phyloP scores from a whole-genome alignment of 2,888 invertebrate species.

The Phalangium opilio region DNA sequence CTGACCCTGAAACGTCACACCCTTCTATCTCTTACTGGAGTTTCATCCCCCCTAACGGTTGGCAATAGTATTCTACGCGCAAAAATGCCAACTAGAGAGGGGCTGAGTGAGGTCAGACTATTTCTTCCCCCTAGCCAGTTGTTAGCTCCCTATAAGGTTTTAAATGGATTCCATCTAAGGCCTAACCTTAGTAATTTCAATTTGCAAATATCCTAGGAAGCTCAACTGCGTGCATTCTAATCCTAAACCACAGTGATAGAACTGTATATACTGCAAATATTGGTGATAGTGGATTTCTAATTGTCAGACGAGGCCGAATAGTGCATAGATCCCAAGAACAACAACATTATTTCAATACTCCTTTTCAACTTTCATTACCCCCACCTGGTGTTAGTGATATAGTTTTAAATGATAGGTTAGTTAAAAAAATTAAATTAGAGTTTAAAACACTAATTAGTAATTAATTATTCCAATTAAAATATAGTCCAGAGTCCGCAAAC shows the following conservation, averaged over 20 bases:
- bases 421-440: constrained; percentile 3
- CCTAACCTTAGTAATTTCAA: neutral
- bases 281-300: constrained; percentile 96
- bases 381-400: constrained; percentile 75
- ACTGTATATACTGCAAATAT: constrained; percentile 91
- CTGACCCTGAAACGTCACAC: neutral
- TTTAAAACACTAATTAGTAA: neutral
- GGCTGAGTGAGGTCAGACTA: no score
- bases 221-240: constrained; percentile 92
- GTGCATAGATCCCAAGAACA: constrained; percentile 90
- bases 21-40: no score
- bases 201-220: constrained; percentile 47
- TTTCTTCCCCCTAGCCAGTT: no score
- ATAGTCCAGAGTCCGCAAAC: constrained; percentile 76
- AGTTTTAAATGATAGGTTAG: constrained; percentile 73
- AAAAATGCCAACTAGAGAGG: no score
- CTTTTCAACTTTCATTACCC: constrained; percentile 87
- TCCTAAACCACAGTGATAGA: constrained; percentile 74
- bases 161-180: neutral
- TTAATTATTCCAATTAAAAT: constrained; percentile 18
- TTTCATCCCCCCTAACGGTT: no score
- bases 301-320: constrained; percentile 68
- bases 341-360: constrained; percentile 97
- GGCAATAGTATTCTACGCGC: no score
- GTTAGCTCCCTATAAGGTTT: neutral